Conservation (phyloP, 2,797 vertebrate species). For the Passerculus sandwichensis region DNA sequence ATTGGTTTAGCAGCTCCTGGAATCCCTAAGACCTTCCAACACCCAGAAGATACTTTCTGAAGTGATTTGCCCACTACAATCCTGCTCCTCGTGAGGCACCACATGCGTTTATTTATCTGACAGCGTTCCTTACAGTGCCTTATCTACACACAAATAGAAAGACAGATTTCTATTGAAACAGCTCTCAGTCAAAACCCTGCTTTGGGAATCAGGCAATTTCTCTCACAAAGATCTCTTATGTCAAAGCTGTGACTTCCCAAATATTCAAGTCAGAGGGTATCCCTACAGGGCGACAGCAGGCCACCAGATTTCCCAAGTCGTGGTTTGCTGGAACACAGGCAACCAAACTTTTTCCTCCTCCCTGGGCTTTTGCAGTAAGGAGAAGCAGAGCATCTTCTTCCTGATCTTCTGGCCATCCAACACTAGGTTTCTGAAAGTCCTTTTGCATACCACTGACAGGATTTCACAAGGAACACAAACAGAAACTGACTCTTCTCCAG, state of each 20-base stretch:
- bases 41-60: background rate
- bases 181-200: background rate
- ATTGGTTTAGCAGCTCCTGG: background rate
- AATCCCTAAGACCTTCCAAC: background rate
- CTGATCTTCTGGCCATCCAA: background rate
- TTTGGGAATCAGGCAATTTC: background rate
- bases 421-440: background rate
- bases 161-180: background rate
- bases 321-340: background rate
- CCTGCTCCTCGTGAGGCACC: background rate
- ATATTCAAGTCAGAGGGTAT: background rate
- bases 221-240: background rate
- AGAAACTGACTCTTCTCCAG: background rate
- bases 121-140: background rate
- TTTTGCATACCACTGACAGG: background rate
- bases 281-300: background rate
- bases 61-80: background rate
- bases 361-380: background rate
- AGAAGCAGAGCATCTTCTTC: background rate
- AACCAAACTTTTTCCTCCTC: background rate
- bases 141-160: background rate
- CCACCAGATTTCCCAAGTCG: rapidly evolving
- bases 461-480: background rate
- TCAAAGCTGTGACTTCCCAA: background rate
- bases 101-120: background rate